Percentiles rank a stretch among this genome's conserved stretches.
Conservation (phyloP, 2,797 vertebrate species). For the Gallirallus australis region DNA sequence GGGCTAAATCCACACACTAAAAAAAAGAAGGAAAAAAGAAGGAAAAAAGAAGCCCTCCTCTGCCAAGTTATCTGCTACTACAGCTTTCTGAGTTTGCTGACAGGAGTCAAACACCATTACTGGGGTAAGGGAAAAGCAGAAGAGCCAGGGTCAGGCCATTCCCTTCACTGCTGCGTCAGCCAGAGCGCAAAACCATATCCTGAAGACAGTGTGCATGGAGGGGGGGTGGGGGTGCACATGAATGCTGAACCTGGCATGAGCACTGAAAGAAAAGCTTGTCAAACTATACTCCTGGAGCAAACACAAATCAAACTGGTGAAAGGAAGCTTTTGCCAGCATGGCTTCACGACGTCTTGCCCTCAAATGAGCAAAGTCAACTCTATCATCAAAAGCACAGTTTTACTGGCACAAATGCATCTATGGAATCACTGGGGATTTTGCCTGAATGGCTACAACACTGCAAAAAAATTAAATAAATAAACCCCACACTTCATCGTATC, state of each 20-base stretch:
- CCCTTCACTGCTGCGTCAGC: background rate
- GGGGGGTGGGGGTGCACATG: background rate
- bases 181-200: background rate
- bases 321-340: slow-evolving; percentile 47
- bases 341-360: slow-evolving; percentile 48
- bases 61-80: slow-evolving; percentile 13
- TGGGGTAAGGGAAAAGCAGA: background rate
- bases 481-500: background rate
- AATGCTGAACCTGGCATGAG: slow-evolving; percentile 11
- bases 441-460: background rate
- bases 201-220: background rate
- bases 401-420: slow-evolving; percentile 59
- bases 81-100: background rate
- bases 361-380: slow-evolving; percentile 57
- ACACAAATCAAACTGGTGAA: slow-evolving; percentile 24
- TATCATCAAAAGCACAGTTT: slow-evolving; percentile 70
- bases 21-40: background rate
- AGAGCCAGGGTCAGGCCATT: background rate
- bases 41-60: background rate
- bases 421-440: slow-evolving; percentile 35
- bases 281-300: slow-evolving; percentile 35
- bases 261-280: slow-evolving; percentile 45
- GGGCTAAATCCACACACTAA: background rate
- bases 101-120: background rate
- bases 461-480: background rate